Evolutionary conservation across 1,140 invertebrate genomes (phyloP).

Genomic region (Hylaeus anthracinus): DNA sequence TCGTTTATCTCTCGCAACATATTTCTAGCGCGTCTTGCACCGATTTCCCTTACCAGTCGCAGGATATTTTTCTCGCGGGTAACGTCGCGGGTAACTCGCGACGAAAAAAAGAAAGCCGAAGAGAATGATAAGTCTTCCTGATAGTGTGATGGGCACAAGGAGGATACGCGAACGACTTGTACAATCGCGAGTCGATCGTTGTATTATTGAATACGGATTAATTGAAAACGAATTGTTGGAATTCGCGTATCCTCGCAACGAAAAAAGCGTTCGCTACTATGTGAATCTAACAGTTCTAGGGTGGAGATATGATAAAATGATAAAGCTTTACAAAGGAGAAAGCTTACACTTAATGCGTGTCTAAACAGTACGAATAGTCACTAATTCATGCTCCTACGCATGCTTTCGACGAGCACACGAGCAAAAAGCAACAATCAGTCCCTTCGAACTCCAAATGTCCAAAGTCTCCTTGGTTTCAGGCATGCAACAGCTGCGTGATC

Average conservation of each 20-base stretch:
- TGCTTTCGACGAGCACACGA: slow-evolving; percentile 46
- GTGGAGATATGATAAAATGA: slow-evolving; percentile 25
- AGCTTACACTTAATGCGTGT: slow-evolving; percentile 20
- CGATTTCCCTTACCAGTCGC: slow-evolving; percentile 14
- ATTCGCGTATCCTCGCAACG: slow-evolving; percentile 18
- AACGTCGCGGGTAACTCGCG: slow-evolving; percentile 13
- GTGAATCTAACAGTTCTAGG: slow-evolving; percentile 10
- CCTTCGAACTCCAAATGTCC: slow-evolving; percentile 47
- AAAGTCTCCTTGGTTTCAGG: slow-evolving; percentile 22
- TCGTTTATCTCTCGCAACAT: neutral
- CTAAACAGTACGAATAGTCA: slow-evolving; percentile 25
- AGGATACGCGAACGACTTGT: slow-evolving; percentile 19
- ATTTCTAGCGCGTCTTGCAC: neutral
- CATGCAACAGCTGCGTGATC: slow-evolving; percentile 56
- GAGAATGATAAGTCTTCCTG: slow-evolving; percentile 20
- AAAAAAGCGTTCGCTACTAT: slow-evolving; percentile 5
- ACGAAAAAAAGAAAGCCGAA: slow-evolving; percentile 42
- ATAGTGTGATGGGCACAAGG: slow-evolving; percentile 16
- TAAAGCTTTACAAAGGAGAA: slow-evolving; percentile 35
- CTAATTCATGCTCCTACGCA: slow-evolving; percentile 30
- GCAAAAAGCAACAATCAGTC: slow-evolving; percentile 30
- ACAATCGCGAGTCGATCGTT: neutral
- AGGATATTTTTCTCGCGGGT: slow-evolving; percentile 16
- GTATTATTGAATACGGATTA: too few relatives aligned
- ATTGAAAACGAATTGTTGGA: neutral